phyloP scores from a whole-genome alignment of 2,888 invertebrate genomes.

The Coleophora deauratella region DNA sequence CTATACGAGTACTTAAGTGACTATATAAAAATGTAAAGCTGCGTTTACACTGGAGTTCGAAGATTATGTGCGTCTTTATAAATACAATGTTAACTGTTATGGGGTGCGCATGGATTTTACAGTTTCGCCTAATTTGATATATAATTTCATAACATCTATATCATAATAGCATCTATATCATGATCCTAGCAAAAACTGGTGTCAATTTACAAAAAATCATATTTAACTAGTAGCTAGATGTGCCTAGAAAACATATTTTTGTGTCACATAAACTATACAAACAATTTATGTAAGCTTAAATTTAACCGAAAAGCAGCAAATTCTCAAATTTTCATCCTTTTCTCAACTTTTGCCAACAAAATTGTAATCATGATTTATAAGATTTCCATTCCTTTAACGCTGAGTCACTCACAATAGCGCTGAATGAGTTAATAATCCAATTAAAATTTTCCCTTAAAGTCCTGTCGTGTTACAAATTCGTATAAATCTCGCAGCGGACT shows the following conservation, averaged over 20 bases:
- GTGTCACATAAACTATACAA: not conserved
- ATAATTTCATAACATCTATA: too few species aligned
- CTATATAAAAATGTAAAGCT: not conserved
- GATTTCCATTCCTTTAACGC: constrained; percentile 38
- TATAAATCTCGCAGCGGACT: constrained; percentile 65
- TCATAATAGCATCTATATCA: too few species aligned
- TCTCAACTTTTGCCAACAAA: constrained; percentile 20
- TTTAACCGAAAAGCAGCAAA: constrained; percentile 13
- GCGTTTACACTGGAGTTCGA: too few species aligned
- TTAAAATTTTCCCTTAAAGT: constrained; percentile 64
- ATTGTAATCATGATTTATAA: constrained; percentile 37
- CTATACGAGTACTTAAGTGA: not conserved
- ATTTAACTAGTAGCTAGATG: too few species aligned
- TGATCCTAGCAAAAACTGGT: too few species aligned
- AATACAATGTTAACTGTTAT: constrained; percentile 10
- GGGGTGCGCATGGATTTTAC: too few species aligned
- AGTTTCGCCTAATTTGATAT: too few species aligned
- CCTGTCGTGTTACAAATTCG: constrained; percentile 66
- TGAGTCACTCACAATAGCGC: constrained; percentile 38
- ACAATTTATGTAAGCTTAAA: constrained; percentile 15
- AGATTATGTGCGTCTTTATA: constrained; percentile 16
- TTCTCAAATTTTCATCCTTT: constrained; percentile 21
- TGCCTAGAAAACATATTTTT: too few species aligned
- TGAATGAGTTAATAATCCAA: constrained; percentile 65
- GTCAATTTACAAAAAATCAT: too few species aligned